These are phyloP conservation scores for Dipodomys spectabilis DNA, from an alignment of 2,113 vertebrate species.

Conservation along the genomic window DNA sequence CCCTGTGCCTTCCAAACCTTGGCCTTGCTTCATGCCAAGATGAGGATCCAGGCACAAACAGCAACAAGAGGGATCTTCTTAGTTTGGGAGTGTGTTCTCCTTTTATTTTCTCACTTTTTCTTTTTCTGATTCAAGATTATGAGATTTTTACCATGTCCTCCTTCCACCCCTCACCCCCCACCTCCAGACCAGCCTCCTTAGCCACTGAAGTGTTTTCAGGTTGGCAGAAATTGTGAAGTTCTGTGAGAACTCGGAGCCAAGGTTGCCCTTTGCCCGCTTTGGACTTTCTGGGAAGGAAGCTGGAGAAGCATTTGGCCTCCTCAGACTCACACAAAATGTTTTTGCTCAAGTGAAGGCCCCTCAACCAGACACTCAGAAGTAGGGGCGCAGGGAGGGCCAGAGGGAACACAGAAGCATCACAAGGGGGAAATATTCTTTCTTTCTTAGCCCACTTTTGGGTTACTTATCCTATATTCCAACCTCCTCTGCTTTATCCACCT, in stretches of 20 bases:
- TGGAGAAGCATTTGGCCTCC: rapidly evolving
- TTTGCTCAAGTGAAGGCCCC: not conserved
- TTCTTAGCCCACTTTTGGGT: not conserved
- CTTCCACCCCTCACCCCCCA: not conserved
- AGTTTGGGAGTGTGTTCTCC: not conserved
- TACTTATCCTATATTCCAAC: not conserved
- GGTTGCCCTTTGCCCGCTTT: not conserved
- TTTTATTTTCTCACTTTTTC: constrained; percentile 10
- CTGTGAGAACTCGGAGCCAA: not conserved
- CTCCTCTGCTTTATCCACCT: not conserved
- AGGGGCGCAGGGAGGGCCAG: not conserved
- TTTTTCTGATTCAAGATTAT: not conserved
- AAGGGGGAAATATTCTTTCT: not conserved
- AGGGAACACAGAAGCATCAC: not conserved
- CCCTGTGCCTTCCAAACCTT: constrained; percentile 36
- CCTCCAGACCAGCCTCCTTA: not conserved
- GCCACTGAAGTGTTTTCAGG: not conserved
- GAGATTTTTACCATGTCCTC: not conserved
- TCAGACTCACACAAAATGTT: not conserved
- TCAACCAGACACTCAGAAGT: not conserved
- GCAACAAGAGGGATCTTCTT: not conserved
- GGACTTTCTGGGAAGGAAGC: not conserved
- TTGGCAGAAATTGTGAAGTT: not conserved
- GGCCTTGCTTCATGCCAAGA: constrained; percentile 63
- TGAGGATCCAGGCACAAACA: constrained; percentile 8